A percentile compares a stretch with the other conserved stretches of the same genome.
Evolutionary conservation across 2,888 invertebrate genomes (phyloP).

Genomic region (Oegoconia quadripuncta): DNA sequence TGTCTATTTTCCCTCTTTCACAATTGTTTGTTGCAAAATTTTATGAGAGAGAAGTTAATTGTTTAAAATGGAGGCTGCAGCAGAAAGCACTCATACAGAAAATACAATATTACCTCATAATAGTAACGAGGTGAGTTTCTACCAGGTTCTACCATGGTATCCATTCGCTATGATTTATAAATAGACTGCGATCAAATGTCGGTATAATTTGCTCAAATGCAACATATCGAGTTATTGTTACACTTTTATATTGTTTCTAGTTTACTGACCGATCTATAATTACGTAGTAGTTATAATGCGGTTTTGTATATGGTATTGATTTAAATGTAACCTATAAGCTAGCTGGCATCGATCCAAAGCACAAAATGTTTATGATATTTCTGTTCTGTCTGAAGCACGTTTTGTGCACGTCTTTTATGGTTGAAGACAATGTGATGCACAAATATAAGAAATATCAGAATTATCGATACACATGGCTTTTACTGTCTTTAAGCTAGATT

Average conservation of each 20-base stretch:
- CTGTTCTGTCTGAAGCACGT: slow-evolving; percentile 61
- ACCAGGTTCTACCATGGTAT: slow-evolving; percentile 25
- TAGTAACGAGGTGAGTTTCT: slow-evolving; percentile 44
- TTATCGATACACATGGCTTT: too few relatives aligned
- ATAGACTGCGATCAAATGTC: slow-evolving; percentile 67
- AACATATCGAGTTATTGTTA: neutral
- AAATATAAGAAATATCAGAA: too few relatives aligned
- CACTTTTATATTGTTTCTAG: neutral
- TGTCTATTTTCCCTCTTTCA: too few relatives aligned
- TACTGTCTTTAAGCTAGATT: too few relatives aligned
- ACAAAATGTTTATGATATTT: slow-evolving; percentile 70
- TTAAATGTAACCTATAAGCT: slow-evolving; percentile 50
- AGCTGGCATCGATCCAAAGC: slow-evolving; percentile 48
- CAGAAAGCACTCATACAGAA: slow-evolving; percentile 52
- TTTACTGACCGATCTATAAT: slow-evolving; percentile 3
- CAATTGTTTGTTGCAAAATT: slow-evolving; percentile 41
- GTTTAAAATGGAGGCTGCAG: slow-evolving; percentile 54
- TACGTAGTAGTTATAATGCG: slow-evolving; percentile 10
- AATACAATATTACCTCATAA: slow-evolving; percentile 37
- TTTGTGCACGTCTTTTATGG: slow-evolving; percentile 69
- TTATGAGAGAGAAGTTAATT: slow-evolving; percentile 24
- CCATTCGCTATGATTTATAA: slow-evolving; percentile 45
- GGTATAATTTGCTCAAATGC: slow-evolving; percentile 10
- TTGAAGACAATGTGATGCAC: slow-evolving; percentile 41
- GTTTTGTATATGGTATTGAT: slow-evolving; percentile 5